Evolutionary conservation across 2,113 vertebrate species (phyloP), one percentile per base, ranked within the genome.

Genomic region (Lagopus leucura): DNA sequence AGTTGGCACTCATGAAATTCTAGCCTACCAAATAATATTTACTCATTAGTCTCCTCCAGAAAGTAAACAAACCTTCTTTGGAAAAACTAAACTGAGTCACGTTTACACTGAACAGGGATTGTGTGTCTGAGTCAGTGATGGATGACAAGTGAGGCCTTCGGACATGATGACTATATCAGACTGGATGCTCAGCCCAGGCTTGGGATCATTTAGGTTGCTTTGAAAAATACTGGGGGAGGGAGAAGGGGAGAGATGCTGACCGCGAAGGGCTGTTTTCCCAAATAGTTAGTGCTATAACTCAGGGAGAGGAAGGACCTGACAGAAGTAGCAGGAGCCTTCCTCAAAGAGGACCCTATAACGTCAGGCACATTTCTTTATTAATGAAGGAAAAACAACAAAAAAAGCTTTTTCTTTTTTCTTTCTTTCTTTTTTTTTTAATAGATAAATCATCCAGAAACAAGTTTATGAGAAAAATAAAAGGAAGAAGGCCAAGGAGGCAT

Each of bases 1-100:
- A 79, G 63, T 65, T 90, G 11, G 27, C 3, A 36, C 88, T 86
- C 43, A 24, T 75, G 70, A 90, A 92, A 79, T 66, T 87, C 52
- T 87, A 81, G 32, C 58, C 63, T 90, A 70, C 27, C 36, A 89
- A 73, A 40, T 90, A 91, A 86, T 93, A 82, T 92, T 96, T 92
- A 95, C 64, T 79, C 77, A 64, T 86, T 92, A 82, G 40, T 83
- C 52, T 86, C 58, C 75, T 90, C 30, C 47, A 90, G 54, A 75
- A 94, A 79, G 66, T 76, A 94, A 94, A 83, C 65, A 92, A 92
- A 79, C 21, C 18, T 21, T 58, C 83, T 84, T 72, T 79, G 71
- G 88, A 75, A 92, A 91, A 92, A 69, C 67, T 40, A 52, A 82
- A 73, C 27, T 11, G 61, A 54, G 16, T 86, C 57, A 86, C 0